Evolutionary conservation across 2,113 vertebrate genomes (phyloP), one percentile per base, ranked within the genome.

Genomic region (Notechis scutatus): DNA sequence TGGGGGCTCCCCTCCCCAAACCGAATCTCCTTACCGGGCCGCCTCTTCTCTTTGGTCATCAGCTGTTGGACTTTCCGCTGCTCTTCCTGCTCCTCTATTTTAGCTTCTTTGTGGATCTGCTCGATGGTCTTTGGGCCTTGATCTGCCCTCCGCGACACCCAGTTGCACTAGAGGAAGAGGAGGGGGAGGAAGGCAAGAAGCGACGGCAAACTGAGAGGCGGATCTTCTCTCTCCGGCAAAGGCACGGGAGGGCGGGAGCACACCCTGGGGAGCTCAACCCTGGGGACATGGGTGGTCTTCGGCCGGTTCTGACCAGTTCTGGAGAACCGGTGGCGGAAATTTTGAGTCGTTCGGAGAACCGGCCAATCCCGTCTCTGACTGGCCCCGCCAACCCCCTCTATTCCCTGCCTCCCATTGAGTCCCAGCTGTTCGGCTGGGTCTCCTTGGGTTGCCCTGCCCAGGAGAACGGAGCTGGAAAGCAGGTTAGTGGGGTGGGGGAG

Each of bases 81-180:
- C 86, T 99, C 99, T 95, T 99, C 99, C 92, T 99, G 99, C 96
- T 99, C 99, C 97, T 99, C 99, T 94, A 99, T 99, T 97, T 99
- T 99, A 61, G 99, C 99, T 93, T 99, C 99, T 95, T 99, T 99
- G 95, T 99, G 99, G 96, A 99, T 99, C 97, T 99, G 99, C 97
- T 99, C 99, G 0, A 99, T 99, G 90, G 99, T 99, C 96, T 99
- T 99, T 0, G 99, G 99, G 42, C 99, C 99, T 96, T 99, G 99
- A 96, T 99, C 99, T 50, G 98, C 99, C 96, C 99, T 98, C 95
- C 99, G 97, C 6, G 99, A 99, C 85, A 99, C 98, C 99, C 99
- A 99, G 95, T 99, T 99, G 97, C 99, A 98, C 99, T 99, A 89
- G 20, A 50, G 90, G 91, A 9, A 93, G 87, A 39, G 91, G 61